Evolutionary conservation across 2,888 invertebrate genomes (phyloP), one percentile per base, ranked within the genome.

Genomic region (Bimastos eiseni): DNA sequence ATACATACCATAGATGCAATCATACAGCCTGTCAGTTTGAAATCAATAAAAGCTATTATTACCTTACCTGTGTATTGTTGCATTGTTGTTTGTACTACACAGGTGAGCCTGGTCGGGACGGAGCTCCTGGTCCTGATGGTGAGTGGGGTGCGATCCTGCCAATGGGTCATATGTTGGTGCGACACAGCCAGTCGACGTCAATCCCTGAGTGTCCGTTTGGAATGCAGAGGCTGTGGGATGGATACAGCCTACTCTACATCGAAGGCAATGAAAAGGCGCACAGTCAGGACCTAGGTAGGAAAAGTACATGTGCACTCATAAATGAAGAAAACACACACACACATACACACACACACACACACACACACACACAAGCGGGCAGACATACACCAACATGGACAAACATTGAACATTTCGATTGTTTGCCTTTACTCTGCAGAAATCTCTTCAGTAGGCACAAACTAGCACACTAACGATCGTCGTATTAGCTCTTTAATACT

Each of bases 241-340:
- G 96, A 90, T 99, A 97, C 95, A 99, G 99, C 8, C 96, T 99
- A 5, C 96, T 99, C 84, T 98, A 98, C 94, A 97, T 98, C 90
- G 97, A 98, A 95, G 99, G 98, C 91, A 97, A 98, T 94, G 97
- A 97, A 92, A 97, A 97, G 94, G 97, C 98, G 13, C 97, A 97
- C 94, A 98, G 98, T 89, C 99, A 99, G 96, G 99, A 99, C 96
- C 96, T 99, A 94, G 95, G 95, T 95, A 83, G 89, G 91, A 24
- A 11, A 19, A 70, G n/a, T 49, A 21, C 49, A 24, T 49, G 21
- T 49, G 49, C 49, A 24, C 49, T 17, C 49, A 1, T 49, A 49
- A 15, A 24, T 49, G 24, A 4, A 21, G 49, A 49, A 6, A 49
- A 49, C n/a, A n/a, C n/a, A 49, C 41, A 49, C 24, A 24, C 1